Base-by-base conservation (phyloP, 1,140 invertebrate species). In the Lepidurus apus region DNA sequence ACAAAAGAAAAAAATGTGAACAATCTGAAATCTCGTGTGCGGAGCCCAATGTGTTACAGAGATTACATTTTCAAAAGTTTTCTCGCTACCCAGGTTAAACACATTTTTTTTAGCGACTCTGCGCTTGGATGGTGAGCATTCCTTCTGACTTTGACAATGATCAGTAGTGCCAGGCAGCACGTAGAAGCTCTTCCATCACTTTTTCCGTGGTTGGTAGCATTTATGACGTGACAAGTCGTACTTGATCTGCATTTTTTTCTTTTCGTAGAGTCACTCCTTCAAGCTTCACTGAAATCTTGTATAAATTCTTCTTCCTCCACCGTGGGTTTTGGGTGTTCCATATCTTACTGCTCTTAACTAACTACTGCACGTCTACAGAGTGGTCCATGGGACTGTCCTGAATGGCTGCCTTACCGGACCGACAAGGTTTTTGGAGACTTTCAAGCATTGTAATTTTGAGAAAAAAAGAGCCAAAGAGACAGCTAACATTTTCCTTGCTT, bases 331-430 rank as follows among this genome's bases (percentile, higher is more conserved):
- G 53, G 45, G 8, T 34, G 34, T 34, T 34, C 2, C 34, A 2
- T 34, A 21, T 65, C 53, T 21, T 21, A 21, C 47, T 65, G 13
- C 47, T n/a, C 11, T 13, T 7, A 65, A 65, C 9, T 65, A 13
- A 21, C 53, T 65, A 65, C 17, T 7, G 21, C 21, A 65, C 53
- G 6, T 21, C 34, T 34, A 34, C 21, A 21, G 53, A 13, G 1
- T 65, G 47, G 13, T 65, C 47, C 47, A 65, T 21, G 21, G 6
- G 47, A 21, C 6, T 65, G 47, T 65, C 47, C 53, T 65, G 21
- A 65, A 65, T 65, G 21, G 53, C 53, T 21, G 53, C 13, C 53
- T 65, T 65, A 65, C 53, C 53, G n/a, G 53, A 65, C 21, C 53
- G 13, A 21, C 53, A 65, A 65, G 53, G 53, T 65, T 65, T 65